Conservation (phyloP, 2,888 invertebrate species). For the Microplitis deprimator region DNA sequence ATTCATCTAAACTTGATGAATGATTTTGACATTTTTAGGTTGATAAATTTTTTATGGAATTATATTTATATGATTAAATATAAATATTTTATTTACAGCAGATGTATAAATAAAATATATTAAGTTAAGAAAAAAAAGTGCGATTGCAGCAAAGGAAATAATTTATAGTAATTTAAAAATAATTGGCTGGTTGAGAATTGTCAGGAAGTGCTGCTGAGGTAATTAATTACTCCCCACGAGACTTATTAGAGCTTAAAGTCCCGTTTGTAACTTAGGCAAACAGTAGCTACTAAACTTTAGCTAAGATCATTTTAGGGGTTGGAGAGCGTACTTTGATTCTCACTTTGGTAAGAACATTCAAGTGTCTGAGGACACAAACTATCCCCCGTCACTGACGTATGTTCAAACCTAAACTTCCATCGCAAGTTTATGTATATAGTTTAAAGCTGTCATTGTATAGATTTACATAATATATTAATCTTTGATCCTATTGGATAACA, state of each 20-base stretch:
- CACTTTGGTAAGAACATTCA: slow-evolving; percentile 17
- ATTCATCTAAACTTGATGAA: slow-evolving; percentile 18
- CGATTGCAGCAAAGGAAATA: not conserved
- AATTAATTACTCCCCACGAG: slow-evolving; percentile 46
- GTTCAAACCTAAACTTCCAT: slow-evolving; percentile 10
- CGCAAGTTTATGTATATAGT: not conserved
- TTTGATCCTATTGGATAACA: not conserved
- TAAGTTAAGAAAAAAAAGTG: no score
- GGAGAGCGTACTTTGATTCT: slow-evolving; percentile 23
- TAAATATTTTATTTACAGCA: no score
- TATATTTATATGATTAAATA: no score
- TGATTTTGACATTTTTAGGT: slow-evolving; percentile 22
- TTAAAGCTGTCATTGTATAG: not conserved
- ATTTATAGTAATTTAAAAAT: slow-evolving; percentile 22
- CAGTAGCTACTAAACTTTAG: slow-evolving; percentile 20
- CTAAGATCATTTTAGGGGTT: slow-evolving; percentile 8
- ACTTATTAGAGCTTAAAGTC: slow-evolving; percentile 42
- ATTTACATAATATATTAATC: not conserved
- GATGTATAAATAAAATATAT: no score
- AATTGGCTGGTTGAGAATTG: slow-evolving; percentile 19
- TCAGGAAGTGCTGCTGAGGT: slow-evolving; percentile 2
- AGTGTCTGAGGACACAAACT: slow-evolving; percentile 3
- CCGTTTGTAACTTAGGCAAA: slow-evolving; percentile 42
- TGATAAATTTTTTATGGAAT: slow-evolving; percentile 5
- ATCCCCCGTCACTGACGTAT: slow-evolving; percentile 19